Conservation (phyloP, 2,797 vertebrate genomes). For the Gymnothorax javanicus region DNA sequence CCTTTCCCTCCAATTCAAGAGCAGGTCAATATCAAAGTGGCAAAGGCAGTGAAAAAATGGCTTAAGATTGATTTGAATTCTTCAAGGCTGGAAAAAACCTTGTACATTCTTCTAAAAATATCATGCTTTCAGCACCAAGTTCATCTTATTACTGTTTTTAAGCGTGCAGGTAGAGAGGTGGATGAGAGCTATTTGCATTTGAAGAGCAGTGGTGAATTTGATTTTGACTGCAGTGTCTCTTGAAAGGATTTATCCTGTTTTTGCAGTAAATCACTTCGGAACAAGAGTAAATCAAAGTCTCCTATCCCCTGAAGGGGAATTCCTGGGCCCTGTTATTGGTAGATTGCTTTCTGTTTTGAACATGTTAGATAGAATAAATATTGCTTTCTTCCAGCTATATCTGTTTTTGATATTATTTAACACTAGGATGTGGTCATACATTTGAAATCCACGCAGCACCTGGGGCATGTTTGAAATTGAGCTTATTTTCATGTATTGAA, state of each 20-base stretch:
- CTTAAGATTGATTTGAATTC: constrained; percentile 39
- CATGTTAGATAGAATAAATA: constrained; percentile 25
- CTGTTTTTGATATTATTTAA: constrained; percentile 31
- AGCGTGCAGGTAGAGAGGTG: not conserved
- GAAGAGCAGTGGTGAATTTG: constrained; percentile 8
- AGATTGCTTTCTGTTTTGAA: constrained; percentile 5
- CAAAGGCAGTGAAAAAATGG: constrained; percentile 29
- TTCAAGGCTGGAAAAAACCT: constrained; percentile 8
- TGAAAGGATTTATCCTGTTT: not conserved
- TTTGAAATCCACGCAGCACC: constrained; percentile 15
- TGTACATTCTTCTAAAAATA: constrained; percentile 4
- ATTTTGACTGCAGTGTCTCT: constrained; percentile 4
- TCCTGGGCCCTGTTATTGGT: not conserved
- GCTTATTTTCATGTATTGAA: constrained; percentile 6
- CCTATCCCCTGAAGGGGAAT: not conserved
- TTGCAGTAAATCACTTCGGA: constrained; percentile 6
- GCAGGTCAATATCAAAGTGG: constrained; percentile 40
- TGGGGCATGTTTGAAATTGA: not conserved
- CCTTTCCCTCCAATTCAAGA: constrained; percentile 43
- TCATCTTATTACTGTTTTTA: not conserved
- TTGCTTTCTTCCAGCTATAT: constrained; percentile 34
- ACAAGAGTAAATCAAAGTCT: not conserved
- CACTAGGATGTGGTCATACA: constrained; percentile 6
- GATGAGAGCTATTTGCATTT: constrained; percentile 17
- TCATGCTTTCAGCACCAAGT: not conserved